phyloP scores from a whole-genome alignment of 2,113 vertebrate genomes.

The Rafetus swinhoei region DNA sequence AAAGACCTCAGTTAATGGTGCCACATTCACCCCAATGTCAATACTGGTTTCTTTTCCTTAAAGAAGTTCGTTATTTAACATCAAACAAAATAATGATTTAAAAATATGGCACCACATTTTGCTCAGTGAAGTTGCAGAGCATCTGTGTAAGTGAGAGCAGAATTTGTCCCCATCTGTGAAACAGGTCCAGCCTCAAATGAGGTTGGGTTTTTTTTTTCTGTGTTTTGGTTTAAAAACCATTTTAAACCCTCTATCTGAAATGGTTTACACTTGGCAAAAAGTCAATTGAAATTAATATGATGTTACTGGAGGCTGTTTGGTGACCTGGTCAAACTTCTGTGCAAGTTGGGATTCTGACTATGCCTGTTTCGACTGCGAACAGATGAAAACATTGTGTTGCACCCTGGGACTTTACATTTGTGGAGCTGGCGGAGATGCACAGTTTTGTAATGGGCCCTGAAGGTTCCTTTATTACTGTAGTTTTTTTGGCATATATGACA shows the following conservation, averaged over 20 bases:
- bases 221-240: constrained; percentile 24
- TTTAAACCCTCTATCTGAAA: constrained; percentile 68
- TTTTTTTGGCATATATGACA: constrained; percentile 97
- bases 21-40: neutral
- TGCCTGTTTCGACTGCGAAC: constrained; percentile 96
- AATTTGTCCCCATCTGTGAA: neutral
- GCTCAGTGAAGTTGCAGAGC: constrained; percentile 47
- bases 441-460: constrained; percentile 97
- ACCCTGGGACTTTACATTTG: constrained; percentile 95
- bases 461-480: constrained; percentile 97
- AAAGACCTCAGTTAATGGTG: constrained; percentile 38
- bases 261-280: constrained; percentile 13
- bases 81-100: constrained; percentile 46
- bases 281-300: constrained; percentile 37
- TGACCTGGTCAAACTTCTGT: constrained; percentile 86
- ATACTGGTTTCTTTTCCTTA: neutral
- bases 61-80: constrained; percentile 15
- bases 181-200: constrained; percentile 9
- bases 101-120: constrained; percentile 36
- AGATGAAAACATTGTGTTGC: constrained; percentile 94
- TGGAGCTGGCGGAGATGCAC: constrained; percentile 96
- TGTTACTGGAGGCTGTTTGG: constrained; percentile 69
- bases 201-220: too few species aligned
- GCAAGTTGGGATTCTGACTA: constrained; percentile 98
- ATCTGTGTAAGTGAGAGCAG: constrained; percentile 11